Evolutionary conservation across 1,140 invertebrate genomes (phyloP).

Genomic region (Proales similis): DNA sequence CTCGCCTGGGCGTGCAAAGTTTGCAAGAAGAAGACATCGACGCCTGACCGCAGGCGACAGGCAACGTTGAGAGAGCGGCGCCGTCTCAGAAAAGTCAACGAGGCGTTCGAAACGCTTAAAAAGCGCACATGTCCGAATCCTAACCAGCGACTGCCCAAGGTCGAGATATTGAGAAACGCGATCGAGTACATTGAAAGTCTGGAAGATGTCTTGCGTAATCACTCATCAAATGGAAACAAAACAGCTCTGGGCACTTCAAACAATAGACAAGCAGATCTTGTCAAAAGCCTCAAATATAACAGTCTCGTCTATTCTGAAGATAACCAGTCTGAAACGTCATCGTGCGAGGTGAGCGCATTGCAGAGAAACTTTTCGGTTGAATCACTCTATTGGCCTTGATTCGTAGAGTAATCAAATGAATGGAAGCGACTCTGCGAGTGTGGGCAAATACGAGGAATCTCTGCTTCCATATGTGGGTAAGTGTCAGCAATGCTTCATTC

Average conservation of each 20-base stretch:
- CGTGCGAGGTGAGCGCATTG: too few species aligned
- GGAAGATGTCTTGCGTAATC: constrained; percentile 59
- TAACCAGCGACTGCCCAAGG: constrained; percentile 87
- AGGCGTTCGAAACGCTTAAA: constrained; percentile 91
- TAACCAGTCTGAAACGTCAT: too few species aligned
- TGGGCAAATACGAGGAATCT: constrained; percentile 18
- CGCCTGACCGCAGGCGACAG: constrained; percentile 80
- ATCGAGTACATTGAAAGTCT: constrained; percentile 95
- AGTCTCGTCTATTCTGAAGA: too few species aligned
- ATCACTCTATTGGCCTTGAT: constrained; percentile 4
- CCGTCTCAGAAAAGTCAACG: constrained; percentile 88
- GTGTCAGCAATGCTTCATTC: background rate
- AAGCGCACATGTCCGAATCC: constrained; percentile 83
- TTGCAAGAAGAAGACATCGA: constrained; percentile 37
- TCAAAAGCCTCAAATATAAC: too few species aligned
- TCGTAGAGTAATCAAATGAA: constrained; percentile 21
- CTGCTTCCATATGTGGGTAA: constrained; percentile 21
- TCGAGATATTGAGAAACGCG: constrained; percentile 89
- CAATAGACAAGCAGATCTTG: too few species aligned
- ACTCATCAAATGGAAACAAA: background rate
- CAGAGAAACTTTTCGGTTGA: too few species aligned
- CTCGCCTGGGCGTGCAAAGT: constrained; percentile 37
- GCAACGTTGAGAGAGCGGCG: constrained; percentile 86
- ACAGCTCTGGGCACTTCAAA: too few species aligned
- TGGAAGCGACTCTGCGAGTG: background rate